phyloP scores from a whole-genome alignment of 2,888 invertebrate genomes.

The Sarcophaga carnaria region DNA sequence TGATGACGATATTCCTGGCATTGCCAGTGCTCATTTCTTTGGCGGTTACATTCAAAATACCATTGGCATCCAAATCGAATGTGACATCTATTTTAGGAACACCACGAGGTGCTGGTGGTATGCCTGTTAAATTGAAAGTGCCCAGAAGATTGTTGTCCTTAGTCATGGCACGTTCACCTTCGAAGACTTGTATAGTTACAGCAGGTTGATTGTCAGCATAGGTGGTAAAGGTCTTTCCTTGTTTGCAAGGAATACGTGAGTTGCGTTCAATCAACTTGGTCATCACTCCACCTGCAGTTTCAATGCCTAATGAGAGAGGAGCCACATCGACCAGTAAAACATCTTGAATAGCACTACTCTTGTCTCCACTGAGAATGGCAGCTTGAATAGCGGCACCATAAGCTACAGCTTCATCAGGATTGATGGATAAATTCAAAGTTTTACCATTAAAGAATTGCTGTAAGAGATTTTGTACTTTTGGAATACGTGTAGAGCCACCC shows the following conservation, averaged over 20 bases:
- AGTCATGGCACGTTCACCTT: conserved; percentile 93
- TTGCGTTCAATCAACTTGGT: conserved; percentile 89
- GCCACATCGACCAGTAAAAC: conserved; percentile 87
- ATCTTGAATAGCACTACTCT: conserved; percentile 88
- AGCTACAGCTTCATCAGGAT: conserved; percentile 91
- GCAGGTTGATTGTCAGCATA: conserved; percentile 91
- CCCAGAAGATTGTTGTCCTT: conserved; percentile 96
- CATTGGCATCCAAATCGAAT: conserved; percentile 93
- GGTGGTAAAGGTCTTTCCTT: conserved; percentile 89
- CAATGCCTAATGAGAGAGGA: conserved; percentile 88
- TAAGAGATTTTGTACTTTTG: conserved; percentile 88
- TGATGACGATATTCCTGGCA: conserved; percentile 89
- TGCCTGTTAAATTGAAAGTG: conserved; percentile 96
- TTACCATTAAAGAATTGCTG: conserved; percentile 90
- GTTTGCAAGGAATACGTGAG: conserved; percentile 87
- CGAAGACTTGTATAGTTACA: conserved; percentile 88
- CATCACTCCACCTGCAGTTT: conserved; percentile 92
- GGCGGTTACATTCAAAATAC: conserved; percentile 94
- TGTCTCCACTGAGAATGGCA: conserved; percentile 87
- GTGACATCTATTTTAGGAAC: conserved; percentile 93
- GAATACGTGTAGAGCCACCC: conserved; percentile 91
- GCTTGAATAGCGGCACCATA: conserved; percentile 90
- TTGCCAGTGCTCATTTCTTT: conserved; percentile 86
- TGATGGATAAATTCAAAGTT: conserved; percentile 87
- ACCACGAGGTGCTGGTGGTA: conserved; percentile 94